A percentile compares a stretch with the other conserved stretches of the same genome.
These are phyloP conservation scores for Baccha elongata DNA, from an alignment of 2,888 invertebrate genomes.

Conservation along the genomic window DNA sequence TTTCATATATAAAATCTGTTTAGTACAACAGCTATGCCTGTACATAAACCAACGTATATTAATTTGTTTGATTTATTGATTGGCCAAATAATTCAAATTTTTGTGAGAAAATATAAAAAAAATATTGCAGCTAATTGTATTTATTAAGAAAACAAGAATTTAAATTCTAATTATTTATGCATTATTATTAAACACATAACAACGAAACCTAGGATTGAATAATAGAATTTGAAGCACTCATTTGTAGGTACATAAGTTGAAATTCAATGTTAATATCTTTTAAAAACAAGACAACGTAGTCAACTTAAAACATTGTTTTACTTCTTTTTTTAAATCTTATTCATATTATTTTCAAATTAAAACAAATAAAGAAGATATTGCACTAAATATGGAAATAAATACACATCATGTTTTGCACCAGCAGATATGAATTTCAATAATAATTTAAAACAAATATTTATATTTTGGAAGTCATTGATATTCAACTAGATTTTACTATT, in stretches of 20 bases:
- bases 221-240: slow-evolving; percentile 26
- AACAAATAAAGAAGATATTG: slow-evolving; percentile 60
- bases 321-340: slow-evolving; percentile 37
- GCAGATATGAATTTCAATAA: slow-evolving; percentile 45
- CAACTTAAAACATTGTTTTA: slow-evolving; percentile 30
- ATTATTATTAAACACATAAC: slow-evolving; percentile 17
- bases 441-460: slow-evolving; percentile 41
- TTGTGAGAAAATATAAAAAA: not conserved
- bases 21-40: too few species aligned
- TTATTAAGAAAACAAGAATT: slow-evolving; percentile 25
- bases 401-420: slow-evolving; percentile 59
- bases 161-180: slow-evolving; percentile 18
- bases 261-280: slow-evolving; percentile 43
- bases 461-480: slow-evolving; percentile 65
- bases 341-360: slow-evolving; percentile 39
- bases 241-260: slow-evolving; percentile 7
- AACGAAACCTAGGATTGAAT: slow-evolving; percentile 21
- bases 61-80: too few species aligned
- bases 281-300: slow-evolving; percentile 9
- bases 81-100: too few species aligned
- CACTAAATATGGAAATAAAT: slow-evolving; percentile 59
- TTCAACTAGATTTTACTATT: slow-evolving; percentile 42
- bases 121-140: not conserved
- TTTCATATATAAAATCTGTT: too few species aligned
- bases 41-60: too few species aligned